phyloP scores from a whole-genome alignment of 2,888 invertebrate species.

The Oxyscelio sp. region DNA sequence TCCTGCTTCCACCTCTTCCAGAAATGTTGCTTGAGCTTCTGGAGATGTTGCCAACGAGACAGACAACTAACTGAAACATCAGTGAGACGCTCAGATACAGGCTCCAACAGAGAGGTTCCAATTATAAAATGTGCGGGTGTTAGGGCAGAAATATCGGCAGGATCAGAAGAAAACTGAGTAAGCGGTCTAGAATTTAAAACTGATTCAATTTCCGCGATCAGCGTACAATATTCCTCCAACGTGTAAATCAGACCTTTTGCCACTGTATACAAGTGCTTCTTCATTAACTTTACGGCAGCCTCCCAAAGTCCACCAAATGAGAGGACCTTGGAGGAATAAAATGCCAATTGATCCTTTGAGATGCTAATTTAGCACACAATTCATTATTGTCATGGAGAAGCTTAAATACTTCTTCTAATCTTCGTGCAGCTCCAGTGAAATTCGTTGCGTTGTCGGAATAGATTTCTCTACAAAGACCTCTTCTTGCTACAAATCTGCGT shows the following conservation, averaged over 20 bases:
- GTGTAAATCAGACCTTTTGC: not conserved
- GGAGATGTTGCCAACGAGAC: not conserved
- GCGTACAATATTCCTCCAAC: not conserved
- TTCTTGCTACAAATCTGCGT: not conserved
- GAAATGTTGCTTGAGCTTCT: not conserved
- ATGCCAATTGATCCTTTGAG: not conserved
- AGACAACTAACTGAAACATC: not conserved
- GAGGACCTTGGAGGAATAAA: not conserved
- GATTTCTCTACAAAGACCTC: not conserved
- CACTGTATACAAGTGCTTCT: not conserved
- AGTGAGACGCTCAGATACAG: not conserved
- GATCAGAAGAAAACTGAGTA: not conserved
- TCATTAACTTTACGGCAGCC: not conserved
- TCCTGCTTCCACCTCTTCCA: not conserved
- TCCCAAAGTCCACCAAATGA: not conserved
- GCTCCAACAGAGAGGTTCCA: not conserved
- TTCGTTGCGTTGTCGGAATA: not conserved
- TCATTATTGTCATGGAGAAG: constrained; percentile 29
- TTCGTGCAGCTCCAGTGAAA: not conserved
- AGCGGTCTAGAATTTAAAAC: not conserved
- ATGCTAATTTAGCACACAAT: not conserved
- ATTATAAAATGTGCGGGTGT: not conserved
- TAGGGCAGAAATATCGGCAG: too few relatives aligned
- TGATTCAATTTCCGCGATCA: too few relatives aligned
- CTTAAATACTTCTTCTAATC: not conserved